These are phyloP conservation scores for Sisyra nigra DNA, from an alignment of 2,888 invertebrate genomes.

Conservation along the genomic window DNA sequence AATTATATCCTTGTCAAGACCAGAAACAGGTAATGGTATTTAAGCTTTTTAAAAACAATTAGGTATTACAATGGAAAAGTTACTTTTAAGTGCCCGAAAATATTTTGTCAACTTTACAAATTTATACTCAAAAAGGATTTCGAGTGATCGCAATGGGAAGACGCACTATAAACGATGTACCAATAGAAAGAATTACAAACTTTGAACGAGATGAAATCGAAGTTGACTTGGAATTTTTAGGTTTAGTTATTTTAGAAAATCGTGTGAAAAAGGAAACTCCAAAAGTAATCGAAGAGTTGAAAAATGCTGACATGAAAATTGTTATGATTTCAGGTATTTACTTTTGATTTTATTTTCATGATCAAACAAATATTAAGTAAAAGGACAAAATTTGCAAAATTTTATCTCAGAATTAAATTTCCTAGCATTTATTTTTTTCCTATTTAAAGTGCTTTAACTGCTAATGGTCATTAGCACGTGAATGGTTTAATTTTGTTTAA, in stretches of 20 bases:
- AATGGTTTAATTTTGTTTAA: too few relatives aligned
- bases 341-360: too few relatives aligned
- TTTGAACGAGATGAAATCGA: constrained; percentile 68
- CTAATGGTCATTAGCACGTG: too few relatives aligned
- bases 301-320: constrained; percentile 71
- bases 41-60: too few relatives aligned
- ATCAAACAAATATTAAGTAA: too few relatives aligned
- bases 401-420: too few relatives aligned
- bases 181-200: constrained; percentile 56
- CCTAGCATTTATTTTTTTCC: too few relatives aligned
- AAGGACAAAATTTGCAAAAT: too few relatives aligned
- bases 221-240: constrained; percentile 62
- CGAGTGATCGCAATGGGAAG: constrained; percentile 83
- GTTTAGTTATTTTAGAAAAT: constrained; percentile 90
- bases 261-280: constrained; percentile 78
- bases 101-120: constrained; percentile 58
- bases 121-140: constrained; percentile 84
- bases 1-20: constrained; percentile 59
- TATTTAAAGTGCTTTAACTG: too few relatives aligned
- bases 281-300: constrained; percentile 61
- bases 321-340: constrained; percentile 88
- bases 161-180: constrained; percentile 46
- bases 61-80: constrained; percentile 1
- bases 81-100: constrained; percentile 55
- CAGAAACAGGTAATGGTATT: constrained; percentile 39